Conservation (phyloP, 1,140 invertebrate species). For the Pachypsylla venusta region DNA sequence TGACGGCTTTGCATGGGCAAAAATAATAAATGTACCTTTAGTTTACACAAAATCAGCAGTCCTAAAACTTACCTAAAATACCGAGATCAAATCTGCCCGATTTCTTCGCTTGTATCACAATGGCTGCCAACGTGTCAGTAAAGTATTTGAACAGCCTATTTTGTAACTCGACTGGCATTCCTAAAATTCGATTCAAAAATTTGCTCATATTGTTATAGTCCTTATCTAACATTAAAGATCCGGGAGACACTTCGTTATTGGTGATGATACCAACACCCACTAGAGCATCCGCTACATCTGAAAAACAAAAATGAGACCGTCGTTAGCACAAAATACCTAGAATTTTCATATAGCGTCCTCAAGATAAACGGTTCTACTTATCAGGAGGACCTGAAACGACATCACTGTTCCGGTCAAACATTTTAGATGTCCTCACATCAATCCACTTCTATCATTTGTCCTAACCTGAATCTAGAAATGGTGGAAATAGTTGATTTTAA, state of each 20-base stretch:
- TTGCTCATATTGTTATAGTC: constrained; percentile 97
- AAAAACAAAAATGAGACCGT: constrained; percentile 18
- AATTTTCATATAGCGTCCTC: neutral
- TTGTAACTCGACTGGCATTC: constrained; percentile 91
- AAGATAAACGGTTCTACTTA: no score
- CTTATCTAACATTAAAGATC: constrained; percentile 72
- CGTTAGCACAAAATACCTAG: no score
- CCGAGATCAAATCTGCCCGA: constrained; percentile 68
- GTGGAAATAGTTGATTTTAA: no score
- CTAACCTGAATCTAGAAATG: no score
- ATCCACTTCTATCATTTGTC: no score
- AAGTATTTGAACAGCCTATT: constrained; percentile 97
- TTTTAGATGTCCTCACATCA: no score
- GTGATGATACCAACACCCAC: constrained; percentile 85
- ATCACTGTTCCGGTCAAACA: no score
- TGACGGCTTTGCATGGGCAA: no score
- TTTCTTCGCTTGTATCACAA: constrained; percentile 67
- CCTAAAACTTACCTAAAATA: constrained; percentile 55
- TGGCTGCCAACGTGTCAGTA: constrained; percentile 79
- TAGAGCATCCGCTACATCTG: constrained; percentile 73
- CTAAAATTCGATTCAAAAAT: constrained; percentile 94
- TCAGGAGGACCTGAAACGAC: no score
- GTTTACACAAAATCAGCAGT: no score
- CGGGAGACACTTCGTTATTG: constrained; percentile 62
- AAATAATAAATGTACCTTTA: no score